A percentile compares a stretch with the other conserved stretches of the same genome.
These are phyloP conservation scores for Ophion slaviceki DNA, from an alignment of 2,888 invertebrate genomes.

Conservation along the genomic window DNA sequence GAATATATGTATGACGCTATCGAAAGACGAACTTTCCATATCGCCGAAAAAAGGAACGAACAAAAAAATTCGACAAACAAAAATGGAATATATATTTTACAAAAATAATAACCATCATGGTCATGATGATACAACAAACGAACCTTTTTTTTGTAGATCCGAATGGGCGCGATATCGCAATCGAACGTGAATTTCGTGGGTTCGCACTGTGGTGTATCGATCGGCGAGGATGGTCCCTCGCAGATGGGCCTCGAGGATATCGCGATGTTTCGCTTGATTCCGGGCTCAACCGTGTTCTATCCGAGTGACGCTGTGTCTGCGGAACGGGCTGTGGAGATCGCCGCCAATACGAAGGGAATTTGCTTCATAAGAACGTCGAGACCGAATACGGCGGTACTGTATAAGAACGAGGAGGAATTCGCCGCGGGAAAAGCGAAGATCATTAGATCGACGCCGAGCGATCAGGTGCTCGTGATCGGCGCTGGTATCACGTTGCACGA, in stretches of 20 bases:
- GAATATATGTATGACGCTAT: no score
- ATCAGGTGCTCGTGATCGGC: slow-evolving; percentile 94
- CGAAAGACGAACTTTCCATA: no score
- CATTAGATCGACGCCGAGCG: slow-evolving; percentile 89
- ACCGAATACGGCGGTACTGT: slow-evolving; percentile 94
- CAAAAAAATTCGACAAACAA: not conserved
- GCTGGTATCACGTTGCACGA: slow-evolving; percentile 98
- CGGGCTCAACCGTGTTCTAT: slow-evolving; percentile 92
- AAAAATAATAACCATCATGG: not conserved
- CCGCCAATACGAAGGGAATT: slow-evolving; percentile 97
- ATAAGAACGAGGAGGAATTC: slow-evolving; percentile 93
- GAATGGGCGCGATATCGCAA: slow-evolving; percentile 99
- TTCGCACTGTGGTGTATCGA: slow-evolving; percentile 99
- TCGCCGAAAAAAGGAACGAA: no score
- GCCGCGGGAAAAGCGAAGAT: slow-evolving; percentile 92
- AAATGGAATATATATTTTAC: no score
- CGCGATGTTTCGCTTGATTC: slow-evolving; percentile 96
- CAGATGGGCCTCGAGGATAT: slow-evolving; percentile 99
- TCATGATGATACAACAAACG: not conserved
- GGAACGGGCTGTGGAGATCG: slow-evolving; percentile 97
- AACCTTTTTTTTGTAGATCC: slow-evolving; percentile 86
- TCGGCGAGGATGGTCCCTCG: slow-evolving; percentile 99
- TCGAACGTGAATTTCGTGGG: slow-evolving; percentile 98
- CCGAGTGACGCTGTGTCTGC: slow-evolving; percentile 96
- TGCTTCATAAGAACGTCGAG: slow-evolving; percentile 98